phyloP scores from a whole-genome alignment of 2,888 invertebrate genomes.

The Acronicta psi region DNA sequence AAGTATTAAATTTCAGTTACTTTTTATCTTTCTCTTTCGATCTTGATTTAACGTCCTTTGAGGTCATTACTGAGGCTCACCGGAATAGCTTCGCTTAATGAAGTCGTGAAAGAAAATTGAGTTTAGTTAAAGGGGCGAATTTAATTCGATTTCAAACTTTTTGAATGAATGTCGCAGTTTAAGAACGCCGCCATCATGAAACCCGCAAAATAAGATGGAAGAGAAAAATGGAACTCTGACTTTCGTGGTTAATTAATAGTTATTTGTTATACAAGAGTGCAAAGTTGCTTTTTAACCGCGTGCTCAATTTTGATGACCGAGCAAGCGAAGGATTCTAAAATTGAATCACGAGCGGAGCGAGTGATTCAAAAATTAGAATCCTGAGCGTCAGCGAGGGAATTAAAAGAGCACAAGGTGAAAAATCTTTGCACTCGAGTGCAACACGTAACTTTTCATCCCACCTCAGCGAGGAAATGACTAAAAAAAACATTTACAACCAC shows the following conservation, averaged over 20 bases:
- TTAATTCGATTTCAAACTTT: constrained; percentile 88
- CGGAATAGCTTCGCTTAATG: constrained; percentile 87
- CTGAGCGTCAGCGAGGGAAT: too few relatives aligned
- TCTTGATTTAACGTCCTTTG: constrained; percentile 88
- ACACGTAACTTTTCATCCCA: too few relatives aligned
- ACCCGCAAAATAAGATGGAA: constrained; percentile 79
- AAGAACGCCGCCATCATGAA: constrained; percentile 75
- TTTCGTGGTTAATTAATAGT: constrained; percentile 82
- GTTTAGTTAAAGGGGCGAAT: constrained; percentile 88
- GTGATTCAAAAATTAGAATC: too few relatives aligned
- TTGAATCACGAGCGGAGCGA: too few relatives aligned
- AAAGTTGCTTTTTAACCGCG: too few relatives aligned
- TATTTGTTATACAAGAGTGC: too few relatives aligned
- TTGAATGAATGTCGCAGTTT: constrained; percentile 84
- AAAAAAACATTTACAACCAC: too few relatives aligned
- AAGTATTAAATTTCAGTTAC: constrained; percentile 85
- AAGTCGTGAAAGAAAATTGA: constrained; percentile 88
- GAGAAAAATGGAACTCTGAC: constrained; percentile 80
- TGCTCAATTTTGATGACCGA: too few relatives aligned
- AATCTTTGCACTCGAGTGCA: too few relatives aligned
- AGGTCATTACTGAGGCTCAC: constrained; percentile 87
- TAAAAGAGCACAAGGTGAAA: too few relatives aligned
- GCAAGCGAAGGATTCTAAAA: too few relatives aligned
- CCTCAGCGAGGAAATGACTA: too few relatives aligned
- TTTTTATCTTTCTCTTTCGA: constrained; percentile 83